Evolutionary conservation across 2,888 invertebrate species (phyloP).

Genomic region (Drosophila greeni): DNA sequence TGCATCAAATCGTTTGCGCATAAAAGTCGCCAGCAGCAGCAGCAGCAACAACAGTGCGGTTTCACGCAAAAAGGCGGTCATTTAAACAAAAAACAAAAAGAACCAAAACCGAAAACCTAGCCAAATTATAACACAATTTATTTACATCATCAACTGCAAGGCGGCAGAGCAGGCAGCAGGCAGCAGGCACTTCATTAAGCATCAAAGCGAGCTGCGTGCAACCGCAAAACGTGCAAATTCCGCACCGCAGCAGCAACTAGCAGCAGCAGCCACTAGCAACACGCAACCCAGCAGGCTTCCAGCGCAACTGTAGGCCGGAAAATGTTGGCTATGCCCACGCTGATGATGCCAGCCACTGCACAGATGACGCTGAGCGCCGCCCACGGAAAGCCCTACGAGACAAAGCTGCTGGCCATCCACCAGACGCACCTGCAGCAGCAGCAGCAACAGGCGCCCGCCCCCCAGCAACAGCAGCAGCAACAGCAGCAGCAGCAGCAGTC

Average conservation of each 20-base stretch:
- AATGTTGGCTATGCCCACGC: conserved; percentile 80
- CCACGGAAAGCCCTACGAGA: conserved; percentile 79
- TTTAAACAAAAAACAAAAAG: conserved; percentile 36
- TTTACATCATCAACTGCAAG: conserved; percentile 67
- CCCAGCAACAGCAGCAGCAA: conserved; percentile 68
- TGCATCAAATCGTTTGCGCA: conserved; percentile 57
- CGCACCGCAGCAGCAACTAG: conserved; percentile 42
- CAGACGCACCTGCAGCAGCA: conserved; percentile 78
- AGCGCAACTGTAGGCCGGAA: conserved; percentile 37
- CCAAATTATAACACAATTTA: conserved; percentile 65
- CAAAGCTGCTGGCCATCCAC: conserved; percentile 79
- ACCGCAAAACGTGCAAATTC: conserved; percentile 68
- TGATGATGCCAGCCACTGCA: conserved; percentile 80
- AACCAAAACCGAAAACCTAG: conserved; percentile 43
- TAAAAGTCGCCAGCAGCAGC: conserved; percentile 54
- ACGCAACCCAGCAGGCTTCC: conserved; percentile 34
- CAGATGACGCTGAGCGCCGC: conserved; percentile 79
- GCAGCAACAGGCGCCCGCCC: conserved; percentile 64
- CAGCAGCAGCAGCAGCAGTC: conserved; percentile 35
- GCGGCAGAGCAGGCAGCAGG: conserved; percentile 14
- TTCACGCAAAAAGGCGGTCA: conserved; percentile 41
- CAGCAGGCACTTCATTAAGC: conserved; percentile 70
- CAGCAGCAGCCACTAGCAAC: conserved; percentile 33
- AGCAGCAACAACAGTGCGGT: conserved; percentile 25
- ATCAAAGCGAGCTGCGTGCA: conserved; percentile 68